Conservation (phyloP, 2,888 invertebrate genomes). For the Drosophila eohydei region DNA sequence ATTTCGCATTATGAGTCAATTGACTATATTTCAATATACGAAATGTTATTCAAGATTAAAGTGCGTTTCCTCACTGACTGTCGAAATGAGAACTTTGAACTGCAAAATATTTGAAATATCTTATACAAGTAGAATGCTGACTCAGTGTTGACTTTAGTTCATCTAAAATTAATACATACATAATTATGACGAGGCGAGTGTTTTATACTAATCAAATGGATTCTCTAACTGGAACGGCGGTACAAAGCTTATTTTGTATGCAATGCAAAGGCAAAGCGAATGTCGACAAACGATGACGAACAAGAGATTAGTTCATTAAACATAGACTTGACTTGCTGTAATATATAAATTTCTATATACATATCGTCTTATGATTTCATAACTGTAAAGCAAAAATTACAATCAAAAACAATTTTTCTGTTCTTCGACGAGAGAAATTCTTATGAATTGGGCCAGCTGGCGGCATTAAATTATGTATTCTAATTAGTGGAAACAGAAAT, state of each 20-base stretch:
- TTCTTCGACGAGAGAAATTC: not conserved
- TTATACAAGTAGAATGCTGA: not conserved
- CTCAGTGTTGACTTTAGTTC: not conserved
- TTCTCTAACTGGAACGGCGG: not conserved
- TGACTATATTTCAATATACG: not conserved
- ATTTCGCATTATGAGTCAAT: not conserved
- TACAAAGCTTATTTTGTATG: not conserved
- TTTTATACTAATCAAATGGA: not conserved
- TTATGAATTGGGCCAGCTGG: constrained; percentile 1
- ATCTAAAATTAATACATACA: not conserved
- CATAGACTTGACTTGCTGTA: not conserved
- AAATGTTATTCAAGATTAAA: too few species aligned
- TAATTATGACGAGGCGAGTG: not conserved
- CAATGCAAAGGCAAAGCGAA: constrained; percentile 1
- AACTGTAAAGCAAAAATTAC: not conserved
- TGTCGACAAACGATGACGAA: not conserved
- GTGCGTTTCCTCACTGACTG: too few species aligned
- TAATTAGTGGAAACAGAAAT: not conserved
- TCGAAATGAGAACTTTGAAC: not conserved
- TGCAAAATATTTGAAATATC: not conserved
- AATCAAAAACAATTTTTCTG: not conserved
- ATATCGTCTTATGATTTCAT: not conserved
- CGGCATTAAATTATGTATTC: constrained; percentile 10
- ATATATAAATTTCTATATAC: not conserved
- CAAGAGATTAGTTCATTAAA: not conserved